Percentiles rank a stretch among this genome's conserved stretches.
Evolutionary conservation across 2,888 invertebrate genomes (phyloP).

Genomic region (Smittia aterrima): DNA sequence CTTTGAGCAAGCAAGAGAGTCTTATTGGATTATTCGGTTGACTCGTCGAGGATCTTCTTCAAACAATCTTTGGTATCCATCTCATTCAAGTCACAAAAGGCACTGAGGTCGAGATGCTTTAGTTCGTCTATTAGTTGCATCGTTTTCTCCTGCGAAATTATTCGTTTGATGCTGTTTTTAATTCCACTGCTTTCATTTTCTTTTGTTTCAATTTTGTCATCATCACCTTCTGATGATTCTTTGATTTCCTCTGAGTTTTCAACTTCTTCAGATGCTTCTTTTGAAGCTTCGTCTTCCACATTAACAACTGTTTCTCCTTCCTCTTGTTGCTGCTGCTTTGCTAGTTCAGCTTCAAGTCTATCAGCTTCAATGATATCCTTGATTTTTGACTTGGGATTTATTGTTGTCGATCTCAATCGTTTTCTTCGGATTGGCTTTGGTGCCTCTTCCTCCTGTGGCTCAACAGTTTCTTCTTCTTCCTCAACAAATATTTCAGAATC

Average conservation of each 20-base stretch:
- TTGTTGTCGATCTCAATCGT: conserved; percentile 15
- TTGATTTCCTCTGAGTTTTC: conserved; percentile 36
- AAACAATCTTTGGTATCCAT: conserved; percentile 56
- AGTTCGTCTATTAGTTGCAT: conserved; percentile 56
- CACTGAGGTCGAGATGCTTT: conserved; percentile 53
- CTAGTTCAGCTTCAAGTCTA: conserved; percentile 37
- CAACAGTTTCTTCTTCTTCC: conserved; percentile 35
- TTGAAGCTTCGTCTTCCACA: conserved; percentile 13
- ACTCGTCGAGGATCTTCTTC: conserved; percentile 55
- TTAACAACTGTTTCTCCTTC: conserved; percentile 33
- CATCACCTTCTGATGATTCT: conserved; percentile 43
- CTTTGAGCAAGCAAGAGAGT: conserved; percentile 14
- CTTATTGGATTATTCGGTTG: conserved; percentile 48
- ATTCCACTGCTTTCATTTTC: conserved; percentile 46
- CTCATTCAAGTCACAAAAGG: conserved; percentile 56
- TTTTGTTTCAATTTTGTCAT: conserved; percentile 47
- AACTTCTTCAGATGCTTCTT: conserved; percentile 26
- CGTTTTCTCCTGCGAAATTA: conserved; percentile 52
- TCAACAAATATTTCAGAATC: conserved; percentile 23
- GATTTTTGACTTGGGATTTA: conserved; percentile 13
- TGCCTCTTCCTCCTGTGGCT: conserved; percentile 17
- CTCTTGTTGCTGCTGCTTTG: conserved; percentile 24
- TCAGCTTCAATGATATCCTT: conserved; percentile 38
- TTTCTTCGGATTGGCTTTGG: conserved; percentile 8
- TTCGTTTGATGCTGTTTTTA: conserved; percentile 47